Evolutionary conservation across 2,888 invertebrate genomes (phyloP), one percentile per base, ranked within the genome.

Genomic region (Chromoteleia sp.): DNA sequence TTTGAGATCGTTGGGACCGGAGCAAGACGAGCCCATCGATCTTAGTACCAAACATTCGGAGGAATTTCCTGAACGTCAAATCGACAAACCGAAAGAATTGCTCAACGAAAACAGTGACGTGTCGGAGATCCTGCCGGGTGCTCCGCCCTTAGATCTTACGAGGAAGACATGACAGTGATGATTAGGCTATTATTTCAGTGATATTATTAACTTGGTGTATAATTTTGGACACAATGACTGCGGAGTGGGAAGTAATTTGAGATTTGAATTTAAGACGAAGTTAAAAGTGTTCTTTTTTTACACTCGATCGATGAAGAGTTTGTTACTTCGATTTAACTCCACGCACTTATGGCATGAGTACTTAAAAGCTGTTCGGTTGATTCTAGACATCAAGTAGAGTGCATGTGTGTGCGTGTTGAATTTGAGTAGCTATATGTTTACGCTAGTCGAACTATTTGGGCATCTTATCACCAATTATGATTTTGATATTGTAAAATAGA

Each of bases 11-110:
- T 84, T 92, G 7, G 91, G 91, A 2, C 93, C 93, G 0, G 91
- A 93, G 5, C 96, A 96, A 89, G 96, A 96, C 82, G 95, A 95
- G 87, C 97, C 97, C 1, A 96, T 97, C 91, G 97, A 97, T 88
- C 92, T 97, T 83, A 96, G 96, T 63, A 95, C 96, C 92, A 96
- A 95, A 88, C 94, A 94, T 10, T 58, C 65, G 50, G 65, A 77
- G 33, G 83, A 82, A 43, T 30, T 12, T 10, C 6, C 58, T 7
- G 76, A 76, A 15, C 12, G 50, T 30, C 54, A 12, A 17, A 2
- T 5, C 8, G 58, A 52, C 29, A 63, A 33, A 58, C 50, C 68
- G 19, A 83, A 84, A 12, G 83, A 83, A 45, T 85, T 86, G 36
- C 87, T 85, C 58, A 87, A 84, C 74, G 87, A 83, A 45, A 83